Evolutionary conservation across 2,888 invertebrate species (phyloP), one percentile per base, ranked within the genome.

Genomic region (Dromius quadrimaculatus): DNA sequence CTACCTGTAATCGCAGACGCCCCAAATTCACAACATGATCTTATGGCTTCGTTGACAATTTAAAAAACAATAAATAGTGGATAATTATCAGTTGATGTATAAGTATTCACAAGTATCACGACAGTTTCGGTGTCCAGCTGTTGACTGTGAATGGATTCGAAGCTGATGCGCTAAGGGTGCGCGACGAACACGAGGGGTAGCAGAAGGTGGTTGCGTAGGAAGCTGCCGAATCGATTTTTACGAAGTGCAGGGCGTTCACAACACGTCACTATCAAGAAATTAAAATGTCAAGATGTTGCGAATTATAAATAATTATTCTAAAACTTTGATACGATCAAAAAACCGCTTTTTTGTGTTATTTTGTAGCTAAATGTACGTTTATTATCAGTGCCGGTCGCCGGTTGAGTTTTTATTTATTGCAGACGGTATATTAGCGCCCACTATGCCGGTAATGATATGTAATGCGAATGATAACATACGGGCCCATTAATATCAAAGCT

Each of bases 201-300:
- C 34, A 38, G 70, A 61, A 70, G 68, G 59, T 45, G 59, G 54
- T 43, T 50, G 70, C 70, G 70, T 70, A 70, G 70, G 70, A 45
- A 34, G 47, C 13, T 20, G 17, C 19, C 57, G 66, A 54, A 70
- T 70, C 70, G 70, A 70, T 70, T 66, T 66, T 66, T 23, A 47
- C 36, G 22, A 5, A 62, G 43, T 36, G 15, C 43, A 57, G 45
- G 68, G 59, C 68, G 68, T 57, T 22, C 41, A 41, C 57, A 38
- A 50, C 65, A 17, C 19, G 20, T 13, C 36, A 23, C 15, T 47
- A 36, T 28, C 63, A 63, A 62, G n/a, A n/a, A 62, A 50, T 57
- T n/a, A 32, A 57, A 47, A 47, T 20, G 47, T 47, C 47, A 47
- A 47, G 47, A 47, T 22, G 22, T 20, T 22, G 36, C 34, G 9